Conservation (phyloP, 1,140 invertebrate species). For the Thaumetopoea pityocampa region DNA sequence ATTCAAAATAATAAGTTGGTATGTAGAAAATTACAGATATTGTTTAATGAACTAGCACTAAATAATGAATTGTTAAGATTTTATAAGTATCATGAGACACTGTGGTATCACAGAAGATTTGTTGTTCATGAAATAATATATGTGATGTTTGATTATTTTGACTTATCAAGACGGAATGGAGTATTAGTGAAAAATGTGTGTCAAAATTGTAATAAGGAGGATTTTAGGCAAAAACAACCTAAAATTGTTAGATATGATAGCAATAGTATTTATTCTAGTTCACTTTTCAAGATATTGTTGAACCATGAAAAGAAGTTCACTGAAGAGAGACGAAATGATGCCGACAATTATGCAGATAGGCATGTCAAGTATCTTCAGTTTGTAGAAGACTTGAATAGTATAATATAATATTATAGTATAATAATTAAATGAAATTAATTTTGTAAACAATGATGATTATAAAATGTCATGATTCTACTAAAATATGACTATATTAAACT, state of each 20-base stretch:
- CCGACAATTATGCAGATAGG: slow-evolving; percentile 57
- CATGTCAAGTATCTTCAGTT: slow-evolving; percentile 70
- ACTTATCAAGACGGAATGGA: slow-evolving; percentile 44
- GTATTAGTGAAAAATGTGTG: slow-evolving; percentile 44
- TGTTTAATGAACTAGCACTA: slow-evolving; percentile 47
- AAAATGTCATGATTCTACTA: too few relatives aligned
- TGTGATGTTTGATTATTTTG: slow-evolving; percentile 56
- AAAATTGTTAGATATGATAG: slow-evolving; percentile 64
- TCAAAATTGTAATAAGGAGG: slow-evolving; percentile 43
- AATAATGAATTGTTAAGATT: slow-evolving; percentile 57
- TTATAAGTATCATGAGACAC: slow-evolving; percentile 60
- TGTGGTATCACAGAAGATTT: slow-evolving; percentile 67
- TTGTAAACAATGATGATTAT: too few relatives aligned
- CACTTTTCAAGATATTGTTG: slow-evolving; percentile 55
- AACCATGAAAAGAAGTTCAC: slow-evolving; percentile 60
- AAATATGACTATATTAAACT: too few relatives aligned
- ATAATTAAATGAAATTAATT: too few relatives aligned
- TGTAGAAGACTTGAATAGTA: slow-evolving; percentile 56
- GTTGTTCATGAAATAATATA: slow-evolving; percentile 51
- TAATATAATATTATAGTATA: slow-evolving; percentile 33
- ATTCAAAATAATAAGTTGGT: slow-evolving; percentile 33
- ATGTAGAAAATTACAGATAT: slow-evolving; percentile 49
- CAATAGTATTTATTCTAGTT: slow-evolving; percentile 54
- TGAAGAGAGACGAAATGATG: slow-evolving; percentile 45
- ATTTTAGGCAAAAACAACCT: slow-evolving; percentile 47